phyloP scores from a whole-genome alignment of 1,140 invertebrate genomes.

The Macrobrachium nipponense region DNA sequence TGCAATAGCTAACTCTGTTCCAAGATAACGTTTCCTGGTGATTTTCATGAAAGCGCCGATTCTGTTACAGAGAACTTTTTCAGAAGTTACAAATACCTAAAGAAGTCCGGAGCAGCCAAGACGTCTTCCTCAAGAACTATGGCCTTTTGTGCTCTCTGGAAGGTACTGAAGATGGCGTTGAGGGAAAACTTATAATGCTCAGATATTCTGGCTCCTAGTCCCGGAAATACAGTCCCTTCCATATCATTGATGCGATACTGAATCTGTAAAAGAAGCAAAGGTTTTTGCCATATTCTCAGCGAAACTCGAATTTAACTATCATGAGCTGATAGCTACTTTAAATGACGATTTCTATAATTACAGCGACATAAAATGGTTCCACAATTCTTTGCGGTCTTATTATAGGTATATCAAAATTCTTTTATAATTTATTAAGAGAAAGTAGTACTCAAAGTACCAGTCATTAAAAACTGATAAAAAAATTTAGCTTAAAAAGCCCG shows the following conservation, averaged over 20 bases:
- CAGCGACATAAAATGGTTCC: neutral
- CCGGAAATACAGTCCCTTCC: neutral
- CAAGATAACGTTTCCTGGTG: no score
- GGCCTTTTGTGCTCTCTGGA: conserved; percentile 73
- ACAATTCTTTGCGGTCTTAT: neutral
- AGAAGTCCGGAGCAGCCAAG: conserved; percentile 76
- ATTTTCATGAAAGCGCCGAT: no score
- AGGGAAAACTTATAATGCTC: conserved; percentile 32
- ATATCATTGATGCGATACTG: neutral
- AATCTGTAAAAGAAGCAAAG: conserved; percentile 5
- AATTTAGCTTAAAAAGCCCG: no score
- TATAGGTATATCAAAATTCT: no score
- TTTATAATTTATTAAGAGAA: no score
- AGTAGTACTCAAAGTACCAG: neutral
- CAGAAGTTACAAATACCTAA: conserved; percentile 63
- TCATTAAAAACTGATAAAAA: neutral
- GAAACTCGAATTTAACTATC: neutral
- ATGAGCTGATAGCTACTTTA: neutral
- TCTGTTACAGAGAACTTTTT: no score
- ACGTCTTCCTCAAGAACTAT: conserved; percentile 78
- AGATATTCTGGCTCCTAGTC: conserved; percentile 26
- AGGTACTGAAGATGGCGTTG: conserved; percentile 71
- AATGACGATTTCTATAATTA: neutral
- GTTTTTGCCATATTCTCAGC: neutral
- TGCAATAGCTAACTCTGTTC: no score